Percentiles rank a stretch among this genome's conserved stretches.
These are phyloP conservation scores for Oedothorax gibbosus DNA, from an alignment of 1,140 invertebrate genomes.

Conservation along the genomic window DNA sequence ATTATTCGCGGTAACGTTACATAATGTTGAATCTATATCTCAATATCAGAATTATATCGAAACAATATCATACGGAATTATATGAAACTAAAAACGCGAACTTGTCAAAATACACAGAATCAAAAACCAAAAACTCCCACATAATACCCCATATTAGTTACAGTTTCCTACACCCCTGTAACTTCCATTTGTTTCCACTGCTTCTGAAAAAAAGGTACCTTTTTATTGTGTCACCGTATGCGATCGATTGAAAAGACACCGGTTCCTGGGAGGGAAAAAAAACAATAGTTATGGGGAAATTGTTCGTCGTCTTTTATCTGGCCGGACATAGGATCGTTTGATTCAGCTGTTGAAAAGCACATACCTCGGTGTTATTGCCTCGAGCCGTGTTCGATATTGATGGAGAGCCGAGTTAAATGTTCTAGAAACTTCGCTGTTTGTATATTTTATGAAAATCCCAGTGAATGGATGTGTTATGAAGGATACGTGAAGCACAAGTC, in stretches of 20 bases:
- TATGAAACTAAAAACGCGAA: not conserved
- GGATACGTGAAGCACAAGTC: too few relatives aligned
- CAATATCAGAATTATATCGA: not conserved
- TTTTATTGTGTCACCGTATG: constrained; percentile 24
- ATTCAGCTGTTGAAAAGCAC: constrained; percentile 44
- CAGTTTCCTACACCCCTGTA: constrained; percentile 6
- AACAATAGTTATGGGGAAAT: constrained; percentile 33
- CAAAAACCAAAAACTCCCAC: too few relatives aligned
- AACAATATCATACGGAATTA: not conserved
- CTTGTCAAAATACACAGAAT: not conserved
- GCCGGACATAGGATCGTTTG: constrained; percentile 15
- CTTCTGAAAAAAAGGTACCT: not conserved
- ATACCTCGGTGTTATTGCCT: not conserved
- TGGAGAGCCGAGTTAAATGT: too few relatives aligned
- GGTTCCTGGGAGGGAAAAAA: constrained; percentile 2
- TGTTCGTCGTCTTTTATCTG: constrained; percentile 3
- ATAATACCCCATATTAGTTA: not conserved
- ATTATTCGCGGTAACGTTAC: too few relatives aligned
- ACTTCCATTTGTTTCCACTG: not conserved
- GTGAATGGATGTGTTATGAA: too few relatives aligned
- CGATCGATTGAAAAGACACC: constrained; percentile 16
- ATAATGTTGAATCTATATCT: too few relatives aligned
- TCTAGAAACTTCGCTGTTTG: too few relatives aligned
- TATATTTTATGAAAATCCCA: too few relatives aligned
- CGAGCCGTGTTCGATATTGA: not conserved